Base-by-base conservation (phyloP, 2,113 vertebrate species). In the Rhombomys opimus region DNA sequence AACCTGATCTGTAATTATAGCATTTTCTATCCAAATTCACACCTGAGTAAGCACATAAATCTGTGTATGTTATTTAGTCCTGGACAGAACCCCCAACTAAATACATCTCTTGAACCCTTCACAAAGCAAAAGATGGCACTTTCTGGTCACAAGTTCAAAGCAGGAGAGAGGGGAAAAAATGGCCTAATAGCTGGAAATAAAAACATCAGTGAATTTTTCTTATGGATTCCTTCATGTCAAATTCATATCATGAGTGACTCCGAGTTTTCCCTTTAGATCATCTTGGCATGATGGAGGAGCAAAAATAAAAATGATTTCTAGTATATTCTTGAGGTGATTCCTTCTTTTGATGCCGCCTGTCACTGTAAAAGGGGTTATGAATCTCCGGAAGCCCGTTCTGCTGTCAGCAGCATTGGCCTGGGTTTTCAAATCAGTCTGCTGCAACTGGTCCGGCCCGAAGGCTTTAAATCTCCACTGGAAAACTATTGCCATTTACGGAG, bases 401-500 rank as follows among this genome's bases (percentile, higher is more conserved):
- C 97, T 95, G 97, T 97, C 97, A 93, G 97, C 96, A 84, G 95
- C n/a, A 57, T 27, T 93, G 90, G 89, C 97, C 80, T 78, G 5
- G 2, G 14, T 95, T 98, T 98, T 97, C 97, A 96, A 92, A 97
- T 92, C 97, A 97, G 96, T 92, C 95, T 23, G 93, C 23, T 0
- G 96, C 91, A 96, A 98, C 97, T 38, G 77, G 97, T 54, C 25
- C 92, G 1, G 76, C 97, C 91, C 86, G 87, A 97, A 91, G 96
- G 94, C 93, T 98, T 98, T 98, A 98, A 98, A 99, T 99, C 98
- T 98, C 97, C 93, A 94, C 97, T 96, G 89, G 87, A 97, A 97
- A 98, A 96, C 94, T 87, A 91, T 90, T 93, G 97, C 98, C 98
- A 95, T 98, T 98, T 98, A 98, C 97, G 98, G 98, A 98, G 96